Evolutionary conservation across 2,797 vertebrate species (phyloP), one percentile per base, ranked within the genome.

Genomic region (Liasis olivaceus): DNA sequence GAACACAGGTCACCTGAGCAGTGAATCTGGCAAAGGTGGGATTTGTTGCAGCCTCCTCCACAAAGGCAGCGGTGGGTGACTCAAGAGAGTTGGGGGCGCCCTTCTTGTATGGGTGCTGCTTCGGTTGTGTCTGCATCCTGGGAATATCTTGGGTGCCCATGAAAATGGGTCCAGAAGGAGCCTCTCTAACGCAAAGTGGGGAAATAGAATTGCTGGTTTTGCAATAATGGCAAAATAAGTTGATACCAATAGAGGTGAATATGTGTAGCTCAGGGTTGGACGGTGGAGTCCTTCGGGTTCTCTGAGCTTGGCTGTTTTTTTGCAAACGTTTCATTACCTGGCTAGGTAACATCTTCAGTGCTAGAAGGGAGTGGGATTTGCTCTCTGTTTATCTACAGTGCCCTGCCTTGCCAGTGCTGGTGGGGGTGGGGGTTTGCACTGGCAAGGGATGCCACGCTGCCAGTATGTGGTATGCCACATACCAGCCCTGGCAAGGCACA

Each of bases 201-300:
- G 95, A 91, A 94, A 96, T 94, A 95, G 93, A 95, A 96, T 96
- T 91, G 95, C 95, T 95, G 90, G 86, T 93, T 97, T 96, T 95
- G 95, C 94, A 94, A 96, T 92, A 94, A 96, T 92, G 47, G 94
- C 94, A 97, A 95, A 96, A 96, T 95, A 94, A 96, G 96, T 96
- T 95, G 58, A 86, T 36, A 36, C 31, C 31, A 36, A 36, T 36
- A 36, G 31, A 36, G 31, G 31, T 36, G 31, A 36, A 36, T 36
- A 36, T 36, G 31, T 36, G 31, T 36, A 36, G 31, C 31, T 36
- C 31, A 36, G 31, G 31, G 31, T 36, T 36, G 31, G 1, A 36
- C 31, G 1, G 31, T 36, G 31, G 31, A 36, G 31, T 36, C 31
- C 31, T 36, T 36, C 1, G 31, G 31, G 31, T 36, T 36, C 1